Conservation (phyloP, 2,888 invertebrate genomes). For the Alloscopus bannaensis region DNA sequence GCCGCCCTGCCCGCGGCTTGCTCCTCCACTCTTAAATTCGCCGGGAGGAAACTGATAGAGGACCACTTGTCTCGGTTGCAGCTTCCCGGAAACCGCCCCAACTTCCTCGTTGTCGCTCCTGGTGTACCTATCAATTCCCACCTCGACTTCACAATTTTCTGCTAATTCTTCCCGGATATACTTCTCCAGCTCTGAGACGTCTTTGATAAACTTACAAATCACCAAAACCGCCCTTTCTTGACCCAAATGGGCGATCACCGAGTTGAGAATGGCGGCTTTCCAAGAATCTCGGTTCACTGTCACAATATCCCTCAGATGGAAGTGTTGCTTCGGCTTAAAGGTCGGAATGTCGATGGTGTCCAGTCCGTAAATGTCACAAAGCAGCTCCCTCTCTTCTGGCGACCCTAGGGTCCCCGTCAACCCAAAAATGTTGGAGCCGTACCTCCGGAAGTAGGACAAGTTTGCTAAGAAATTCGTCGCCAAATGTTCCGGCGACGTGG, state of each 20-base stretch:
- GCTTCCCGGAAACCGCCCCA: too few relatives aligned
- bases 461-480: conserved; percentile 18
- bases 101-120: too few relatives aligned
- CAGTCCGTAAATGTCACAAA: conserved; percentile 5
- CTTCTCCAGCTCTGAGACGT: too few relatives aligned
- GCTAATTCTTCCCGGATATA: too few relatives aligned
- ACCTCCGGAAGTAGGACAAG: conserved; percentile 1
- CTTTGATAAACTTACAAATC: conserved; percentile 22
- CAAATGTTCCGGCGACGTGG: neutral
- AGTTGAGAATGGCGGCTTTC: neutral
- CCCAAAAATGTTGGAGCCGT: conserved; percentile 4
- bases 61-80: too few relatives aligned
- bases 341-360: conserved; percentile 4
- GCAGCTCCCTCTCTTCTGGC: neutral
- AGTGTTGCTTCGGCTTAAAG: neutral
- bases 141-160: too few relatives aligned
- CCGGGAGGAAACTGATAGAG: too few relatives aligned
- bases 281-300: neutral
- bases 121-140: too few relatives aligned
- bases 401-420: conserved; percentile 40
- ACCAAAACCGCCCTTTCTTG: conserved; percentile 28
- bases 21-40: too few relatives aligned
- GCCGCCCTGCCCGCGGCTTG: neutral
- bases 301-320: neutral
- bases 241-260: neutral